Base-by-base conservation (phyloP, 2,888 invertebrate genomes). In the Tachina fera region DNA sequence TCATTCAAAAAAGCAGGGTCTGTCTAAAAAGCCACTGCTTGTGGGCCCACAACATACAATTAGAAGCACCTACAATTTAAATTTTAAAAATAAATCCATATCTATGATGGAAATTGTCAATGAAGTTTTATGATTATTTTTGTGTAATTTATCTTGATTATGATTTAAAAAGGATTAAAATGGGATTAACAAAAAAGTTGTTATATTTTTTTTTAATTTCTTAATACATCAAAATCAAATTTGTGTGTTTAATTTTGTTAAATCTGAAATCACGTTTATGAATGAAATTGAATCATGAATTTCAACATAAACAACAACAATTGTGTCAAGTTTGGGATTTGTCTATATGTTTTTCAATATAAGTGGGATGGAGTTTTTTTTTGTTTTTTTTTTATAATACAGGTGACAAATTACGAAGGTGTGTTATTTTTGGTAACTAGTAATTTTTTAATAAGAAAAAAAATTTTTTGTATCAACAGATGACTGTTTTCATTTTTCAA, bases 361-460 rank as follows among this genome's bases (percentile, higher is more conserved):
- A 70, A 67, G 77, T 83, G 77, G 76, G 77, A 60, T 72, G 83
- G 58, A 3, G 10, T 58, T 39, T 45, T 47, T 31, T 45, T 56
- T 53, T 6, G 45, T 14, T 39, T 14, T 39, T 60, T n/a, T 60
- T 39, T 31, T 58, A 16, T 51, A 70, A 82, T 71, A 78, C 86
- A 86, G 83, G 86, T 83, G 86, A 86, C 86, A 86, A 86, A 86
- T 83, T 83, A 75, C 78, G 61, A 83, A 71, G 86, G 86, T 76
- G 86, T 86, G 9, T 60, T 56, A 56, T 51, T 70, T 72, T 63
- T 11, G 19, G 22, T 43, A 61, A 70, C 31, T 76, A 67, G 51
- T 51, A 43, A 78, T 53, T 61, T 67, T 45, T 14, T 51, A 53
- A 63, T 71, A 31, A 49, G 43, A 3, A 31, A 5, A 22, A 10